Base-by-base conservation (phyloP, 1,140 invertebrate genomes). In the Brachionus asplanchnoidis region DNA sequence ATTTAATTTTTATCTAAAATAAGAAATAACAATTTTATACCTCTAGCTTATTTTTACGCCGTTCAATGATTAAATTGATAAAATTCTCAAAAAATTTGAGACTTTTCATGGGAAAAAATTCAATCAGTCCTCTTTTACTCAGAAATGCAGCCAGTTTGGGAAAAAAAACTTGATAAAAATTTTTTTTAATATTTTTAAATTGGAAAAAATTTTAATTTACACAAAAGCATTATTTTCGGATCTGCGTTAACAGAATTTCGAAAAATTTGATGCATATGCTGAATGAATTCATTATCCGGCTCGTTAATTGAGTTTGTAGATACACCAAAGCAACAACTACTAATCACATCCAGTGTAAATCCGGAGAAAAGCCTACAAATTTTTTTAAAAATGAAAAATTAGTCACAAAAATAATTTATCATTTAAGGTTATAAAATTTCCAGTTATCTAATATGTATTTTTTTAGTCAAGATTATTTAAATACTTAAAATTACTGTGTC, bases 261-360 rank as follows among this genome's bases (percentile, higher is more conserved):
- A 26, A 82, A 82, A 12, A 82, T 32, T 11, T 82, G 3, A 8
- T 65, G 17, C 12, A 44, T 23, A 56, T 85, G 75, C 6, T 20
- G 4, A 12, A 82, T 65, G 56, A 86, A 86, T 6, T n/a, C 44
- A 44, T 85, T 86, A 9, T 86, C 79, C 4, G 86, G 86, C 82
- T 86, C 75, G 8, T 85, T 79, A 2, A 86, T 75, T 17, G 86
- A 85, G 53, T 86, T 73, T 5, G 86, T 85, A 20, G 80, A 50
- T 9, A 85, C 77, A n/a, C 86, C 85, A 66, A 86, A 86, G 9
- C 84, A 79, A 68, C 75, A 73, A 8, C 56, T 65, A n/a, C 85
- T 85, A 28, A 86, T 86, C 6, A 79, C 70, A 70, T 86, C 86
- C 44, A 86, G 86, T n/a, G 86, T 86, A 17, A 86, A 85, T 50